Evolutionary conservation across 1,140 invertebrate species (phyloP), one percentile per base, ranked within the genome.

Genomic region (Elymnias hypermnestra): DNA sequence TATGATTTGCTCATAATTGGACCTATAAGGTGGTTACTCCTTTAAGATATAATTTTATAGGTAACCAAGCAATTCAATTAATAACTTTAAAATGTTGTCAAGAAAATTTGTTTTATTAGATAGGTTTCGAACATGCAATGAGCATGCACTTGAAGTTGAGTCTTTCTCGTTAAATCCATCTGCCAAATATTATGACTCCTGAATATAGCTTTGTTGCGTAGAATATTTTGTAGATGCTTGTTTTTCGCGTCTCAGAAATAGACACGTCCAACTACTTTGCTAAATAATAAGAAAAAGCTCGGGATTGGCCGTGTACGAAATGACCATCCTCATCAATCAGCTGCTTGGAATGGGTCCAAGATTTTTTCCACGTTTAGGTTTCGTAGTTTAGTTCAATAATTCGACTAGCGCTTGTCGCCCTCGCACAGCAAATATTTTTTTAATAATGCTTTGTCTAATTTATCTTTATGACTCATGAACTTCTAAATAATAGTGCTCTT

Each of bases 261-360:
- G 82, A 82, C 61, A 67, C 57, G 65, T 79, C 78, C 76, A n/a
- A 76, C 78, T 76, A 70, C 72, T 85, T 77, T 74, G 77, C 82
- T 85, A 75, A 85, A 85, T 83, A 85, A 85, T 83, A 85, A 78
- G 78, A 84, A 85, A 82, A 78, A 79, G 75, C 69, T 74, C 72
- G 67, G 68, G 78, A 85, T 85, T 85, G 82, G 82, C 76, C 78
- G 82, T 79, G 76, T 79, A 82, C 82, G 71, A 83, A 82, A 83
- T 85, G 82, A 78, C 82, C 82, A 85, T 83, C 82, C 82, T 85
- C 82, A 85, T 85, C 82, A 85, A 85, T 85, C 82, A 85, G 75
- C 77, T 81, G 73, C 72, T 85, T 85, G 82, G 82, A 82, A 52
- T 47, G 55, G 48, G 58, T 77, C 82, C 78, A 85, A 85, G 65